Conservation (phyloP, 2,113 vertebrate genomes). For the Bufo gargarizans region DNA sequence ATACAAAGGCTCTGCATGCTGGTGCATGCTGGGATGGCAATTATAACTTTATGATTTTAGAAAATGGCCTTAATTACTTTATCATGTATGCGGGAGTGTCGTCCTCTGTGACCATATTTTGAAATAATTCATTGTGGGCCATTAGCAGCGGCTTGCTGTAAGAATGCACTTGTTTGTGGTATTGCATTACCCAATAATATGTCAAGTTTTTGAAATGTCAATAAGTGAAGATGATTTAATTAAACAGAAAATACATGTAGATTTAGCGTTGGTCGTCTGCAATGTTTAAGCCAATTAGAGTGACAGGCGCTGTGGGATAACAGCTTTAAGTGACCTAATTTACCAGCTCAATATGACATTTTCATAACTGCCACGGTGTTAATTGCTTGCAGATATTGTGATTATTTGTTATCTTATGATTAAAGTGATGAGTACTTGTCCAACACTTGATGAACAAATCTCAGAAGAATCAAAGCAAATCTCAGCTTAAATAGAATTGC, state of each 20-base stretch:
- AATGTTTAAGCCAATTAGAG: slow-evolving; percentile 29
- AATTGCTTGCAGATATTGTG: slow-evolving; percentile 35
- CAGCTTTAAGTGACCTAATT: slow-evolving; percentile 37
- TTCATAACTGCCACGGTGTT: slow-evolving; percentile 27
- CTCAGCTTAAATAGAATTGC: background rate
- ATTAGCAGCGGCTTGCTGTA: background rate
- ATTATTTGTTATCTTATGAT: slow-evolving; percentile 31
- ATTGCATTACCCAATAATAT: background rate
- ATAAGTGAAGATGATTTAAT: slow-evolving; percentile 23
- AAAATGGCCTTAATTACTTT: background rate
- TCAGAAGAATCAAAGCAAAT: background rate
- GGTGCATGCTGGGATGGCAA: background rate
- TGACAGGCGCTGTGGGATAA: slow-evolving; percentile 26
- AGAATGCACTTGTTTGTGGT: background rate
- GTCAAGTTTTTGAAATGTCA: slow-evolving; percentile 6
- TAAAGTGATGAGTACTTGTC: slow-evolving; percentile 17
- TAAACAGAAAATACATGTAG: slow-evolving; percentile 30
- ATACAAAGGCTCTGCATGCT: background rate
- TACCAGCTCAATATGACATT: slow-evolving; percentile 22
- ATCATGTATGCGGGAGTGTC: background rate
- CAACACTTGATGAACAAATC: slow-evolving; percentile 5
- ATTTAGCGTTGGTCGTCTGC: slow-evolving; percentile 6
- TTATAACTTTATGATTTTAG: background rate
- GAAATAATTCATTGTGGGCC: background rate
- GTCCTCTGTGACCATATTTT: background rate